Evolutionary conservation across 1,140 invertebrate genomes (phyloP).

Genomic region (Lordiphosa clarofinis): DNA sequence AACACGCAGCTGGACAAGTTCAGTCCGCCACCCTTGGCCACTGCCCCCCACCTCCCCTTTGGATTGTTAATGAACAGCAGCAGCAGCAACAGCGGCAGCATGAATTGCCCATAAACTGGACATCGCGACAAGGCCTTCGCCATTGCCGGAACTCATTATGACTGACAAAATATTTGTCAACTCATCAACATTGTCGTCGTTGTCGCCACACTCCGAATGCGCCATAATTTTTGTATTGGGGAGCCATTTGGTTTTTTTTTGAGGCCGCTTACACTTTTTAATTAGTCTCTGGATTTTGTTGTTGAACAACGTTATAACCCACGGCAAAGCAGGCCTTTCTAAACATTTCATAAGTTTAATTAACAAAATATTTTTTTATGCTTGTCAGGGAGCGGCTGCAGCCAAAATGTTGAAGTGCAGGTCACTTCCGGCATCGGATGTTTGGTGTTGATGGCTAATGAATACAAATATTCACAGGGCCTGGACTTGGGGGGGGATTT

Average conservation of each 20-base stretch:
- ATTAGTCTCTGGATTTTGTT: slow-evolving; percentile 43
- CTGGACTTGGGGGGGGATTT: slow-evolving; percentile 18
- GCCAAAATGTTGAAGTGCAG: slow-evolving; percentile 53
- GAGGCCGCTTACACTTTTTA: slow-evolving; percentile 46
- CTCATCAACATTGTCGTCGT: slow-evolving; percentile 54
- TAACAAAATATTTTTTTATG: slow-evolving; percentile 42
- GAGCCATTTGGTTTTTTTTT: slow-evolving; percentile 32
- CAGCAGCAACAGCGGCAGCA: background rate
- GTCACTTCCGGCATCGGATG: slow-evolving; percentile 51
- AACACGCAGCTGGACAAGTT: slow-evolving; percentile 47
- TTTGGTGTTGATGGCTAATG: slow-evolving; percentile 44
- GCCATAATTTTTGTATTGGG: slow-evolving; percentile 26
- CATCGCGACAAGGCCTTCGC: slow-evolving; percentile 3
- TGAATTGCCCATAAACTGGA: slow-evolving; percentile 35
- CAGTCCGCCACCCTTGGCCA: background rate
- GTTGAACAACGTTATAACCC: slow-evolving; percentile 5
- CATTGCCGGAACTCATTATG: slow-evolving; percentile 59
- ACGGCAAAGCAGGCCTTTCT: slow-evolving; percentile 30
- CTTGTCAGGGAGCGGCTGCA: slow-evolving; percentile 20
- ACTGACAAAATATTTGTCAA: slow-evolving; percentile 76
- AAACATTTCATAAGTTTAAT: slow-evolving; percentile 69
- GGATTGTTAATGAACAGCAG: slow-evolving; percentile 44
- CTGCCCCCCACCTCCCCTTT: background rate
- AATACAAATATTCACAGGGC: slow-evolving; percentile 58
- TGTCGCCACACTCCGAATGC: slow-evolving; percentile 9